Conservation (phyloP, 2,888 invertebrate species). For the Andrena bicolor region DNA sequence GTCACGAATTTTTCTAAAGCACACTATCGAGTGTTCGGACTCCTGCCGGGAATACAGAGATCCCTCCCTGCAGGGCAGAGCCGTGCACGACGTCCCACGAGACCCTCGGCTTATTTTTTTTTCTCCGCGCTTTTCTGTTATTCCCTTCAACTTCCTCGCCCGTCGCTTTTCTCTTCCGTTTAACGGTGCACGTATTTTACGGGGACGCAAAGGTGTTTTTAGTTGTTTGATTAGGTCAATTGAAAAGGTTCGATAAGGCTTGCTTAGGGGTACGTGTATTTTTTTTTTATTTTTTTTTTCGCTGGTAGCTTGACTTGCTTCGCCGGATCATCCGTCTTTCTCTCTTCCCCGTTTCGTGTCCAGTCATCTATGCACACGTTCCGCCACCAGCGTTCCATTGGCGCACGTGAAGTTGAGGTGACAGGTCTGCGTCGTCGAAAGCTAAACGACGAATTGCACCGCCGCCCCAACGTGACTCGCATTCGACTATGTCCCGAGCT, state of each 20-base stretch:
- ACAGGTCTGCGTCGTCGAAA: conserved; percentile 71
- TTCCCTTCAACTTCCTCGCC: conserved; percentile 3
- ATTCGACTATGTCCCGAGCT: conserved; percentile 54
- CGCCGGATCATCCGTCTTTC: not conserved
- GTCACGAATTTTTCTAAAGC: conserved; percentile 82
- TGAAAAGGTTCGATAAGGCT: not conserved
- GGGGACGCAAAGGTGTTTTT: no score
- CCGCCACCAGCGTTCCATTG: not conserved
- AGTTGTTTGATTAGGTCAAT: not conserved
- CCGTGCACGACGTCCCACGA: conserved; percentile 58
- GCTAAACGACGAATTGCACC: conserved; percentile 78
- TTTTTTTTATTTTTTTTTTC: not conserved
- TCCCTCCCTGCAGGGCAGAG: conserved; percentile 58
- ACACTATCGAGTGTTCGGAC: conserved; percentile 84
- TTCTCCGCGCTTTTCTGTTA: conserved; percentile 6
- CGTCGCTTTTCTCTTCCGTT: not conserved
- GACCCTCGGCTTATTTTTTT: conserved; percentile 24
- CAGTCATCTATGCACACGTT: not conserved
- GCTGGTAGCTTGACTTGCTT: not conserved
- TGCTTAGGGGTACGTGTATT: no score
- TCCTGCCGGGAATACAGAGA: conserved; percentile 83
- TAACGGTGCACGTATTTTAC: not conserved
- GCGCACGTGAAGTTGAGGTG: conserved; percentile 48
- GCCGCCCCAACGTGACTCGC: conserved; percentile 70
- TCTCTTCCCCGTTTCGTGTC: not conserved